A percentile compares a stretch with the other conserved stretches of the same genome.
These are phyloP conservation scores for Schizopygopsis malacanthus DNA, from an alignment of 2,797 vertebrate species.

Conservation along the genomic window DNA sequence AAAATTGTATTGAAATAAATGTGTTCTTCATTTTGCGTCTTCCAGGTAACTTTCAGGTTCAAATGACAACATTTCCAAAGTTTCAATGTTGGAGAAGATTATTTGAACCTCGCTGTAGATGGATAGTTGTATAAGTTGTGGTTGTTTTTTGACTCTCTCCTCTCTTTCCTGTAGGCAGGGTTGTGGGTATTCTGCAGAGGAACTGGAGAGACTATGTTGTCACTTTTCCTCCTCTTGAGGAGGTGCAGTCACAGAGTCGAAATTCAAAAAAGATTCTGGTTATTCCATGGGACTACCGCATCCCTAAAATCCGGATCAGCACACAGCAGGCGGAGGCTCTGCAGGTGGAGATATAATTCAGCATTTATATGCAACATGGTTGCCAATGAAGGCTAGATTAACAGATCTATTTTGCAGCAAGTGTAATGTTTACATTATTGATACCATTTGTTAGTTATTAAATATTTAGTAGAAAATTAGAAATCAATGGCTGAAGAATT, in stretches of 20 bases:
- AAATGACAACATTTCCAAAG: not conserved
- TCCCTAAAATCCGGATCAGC: conserved; percentile 95
- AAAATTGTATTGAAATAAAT: not conserved
- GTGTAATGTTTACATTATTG: not conserved
- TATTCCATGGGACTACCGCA: conserved; percentile 91
- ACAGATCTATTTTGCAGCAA: not conserved
- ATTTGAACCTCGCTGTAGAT: not conserved
- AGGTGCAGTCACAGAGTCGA: conserved; percentile 85
- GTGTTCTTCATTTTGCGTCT: not conserved
- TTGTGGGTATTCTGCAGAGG: conserved; percentile 93
- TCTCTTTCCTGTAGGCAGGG: conserved; percentile 78
- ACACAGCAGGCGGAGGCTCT: conserved; percentile 91
- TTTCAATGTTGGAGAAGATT: not conserved
- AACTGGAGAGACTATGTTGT: conserved; percentile 97
- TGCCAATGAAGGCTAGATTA: not conserved
- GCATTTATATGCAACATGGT: not conserved
- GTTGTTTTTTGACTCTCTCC: not conserved
- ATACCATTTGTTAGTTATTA: not conserved
- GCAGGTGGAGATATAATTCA: conserved; percentile 79
- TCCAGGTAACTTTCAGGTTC: not conserved
- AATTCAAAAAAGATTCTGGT: conserved; percentile 89
- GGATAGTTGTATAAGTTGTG: not conserved
- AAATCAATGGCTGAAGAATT: not conserved
- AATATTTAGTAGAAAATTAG: not conserved
- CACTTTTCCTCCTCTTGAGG: conserved; percentile 90